Conservation (phyloP, 2,888 invertebrate species). For the Tipula lateralis region DNA sequence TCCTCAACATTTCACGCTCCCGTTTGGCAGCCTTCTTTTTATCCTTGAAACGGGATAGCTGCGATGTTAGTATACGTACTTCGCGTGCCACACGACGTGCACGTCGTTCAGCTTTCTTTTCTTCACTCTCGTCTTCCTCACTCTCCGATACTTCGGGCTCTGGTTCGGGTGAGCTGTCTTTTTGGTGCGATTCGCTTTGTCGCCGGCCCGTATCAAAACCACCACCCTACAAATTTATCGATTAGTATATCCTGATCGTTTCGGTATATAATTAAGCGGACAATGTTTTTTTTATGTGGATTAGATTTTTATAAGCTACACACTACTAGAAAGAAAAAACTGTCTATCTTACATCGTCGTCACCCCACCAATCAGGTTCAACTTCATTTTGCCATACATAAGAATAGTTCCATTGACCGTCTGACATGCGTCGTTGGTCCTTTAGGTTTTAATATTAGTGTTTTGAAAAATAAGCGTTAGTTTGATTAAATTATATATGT, state of each 20-base stretch:
- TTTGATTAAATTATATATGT: no score
- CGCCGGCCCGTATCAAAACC: conserved; percentile 42
- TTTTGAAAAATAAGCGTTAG: background rate
- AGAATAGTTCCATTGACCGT: conserved; percentile 27
- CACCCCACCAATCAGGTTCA: conserved; percentile 3
- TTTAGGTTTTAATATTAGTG: background rate
- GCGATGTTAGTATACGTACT: conserved; percentile 47
- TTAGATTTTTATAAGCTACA: background rate
- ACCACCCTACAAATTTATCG: background rate
- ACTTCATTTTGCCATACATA: background rate
- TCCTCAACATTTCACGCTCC: conserved; percentile 71
- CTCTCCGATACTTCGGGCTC: conserved; percentile 58
- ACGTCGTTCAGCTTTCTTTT: conserved; percentile 62
- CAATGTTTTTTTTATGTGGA: conserved; percentile 12
- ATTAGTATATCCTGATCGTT: background rate
- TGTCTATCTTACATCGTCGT: conserved; percentile 14
- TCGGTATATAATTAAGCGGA: background rate
- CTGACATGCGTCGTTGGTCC: background rate
- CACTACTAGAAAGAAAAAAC: conserved; percentile 9
- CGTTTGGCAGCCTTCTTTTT: conserved; percentile 68
- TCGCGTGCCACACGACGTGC: conserved; percentile 58
- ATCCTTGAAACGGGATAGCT: conserved; percentile 55
- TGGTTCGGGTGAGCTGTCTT: conserved; percentile 58
- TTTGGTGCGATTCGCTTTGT: conserved; percentile 45
- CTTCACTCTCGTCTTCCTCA: conserved; percentile 62